Base-by-base conservation (phyloP, 2,888 invertebrate genomes). In the Nephrotoma guestfalica region DNA sequence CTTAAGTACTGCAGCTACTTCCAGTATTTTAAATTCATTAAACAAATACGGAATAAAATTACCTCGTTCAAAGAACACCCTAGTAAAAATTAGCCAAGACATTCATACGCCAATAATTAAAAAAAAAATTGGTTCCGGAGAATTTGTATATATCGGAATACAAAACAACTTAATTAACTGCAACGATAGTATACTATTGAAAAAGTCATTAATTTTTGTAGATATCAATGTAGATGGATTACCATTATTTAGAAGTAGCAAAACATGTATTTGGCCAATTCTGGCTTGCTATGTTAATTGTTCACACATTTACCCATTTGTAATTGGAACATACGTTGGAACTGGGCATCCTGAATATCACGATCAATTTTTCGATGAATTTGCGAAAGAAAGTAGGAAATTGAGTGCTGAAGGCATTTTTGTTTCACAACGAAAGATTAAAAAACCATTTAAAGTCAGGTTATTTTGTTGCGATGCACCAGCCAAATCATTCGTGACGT, bases 171-270 rank as follows among this genome's bases (percentile, higher is more conserved):
- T 30, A 30, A 30, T 83, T 30, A 11, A 40, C 30, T 83, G 83
- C 30, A 18, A 83, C 6, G 83, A 30, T 30, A 40, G 9, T 42
- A 30, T 11, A 47, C 18, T 86, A 42, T 9, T 41, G 42, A 15
- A 45, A 85, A 85, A 41, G 45, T 71, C 86, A 2, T 18, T 15
- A 42, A 86, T 87, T 51, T 45, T 86, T 15, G 13, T 86, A 13
- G 87, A 87, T 45, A 85, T 87, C 5, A 86, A 86, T 84, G 86
- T 87, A 41, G 87, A 87, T 86, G 87, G 87, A n/a, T 87, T 86
- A 42, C 87, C 86, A 15, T 85, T 87, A 47, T 87, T 42, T 85
- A 86, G 86, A 47, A 86, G 87, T 71, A 86, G 86, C 2, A 40
- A 43, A 3, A 87, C 13, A 13, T 6, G 71, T 6, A 15, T 86